Percentiles rank a stretch among this genome's conserved stretches.
phyloP scores from a whole-genome alignment of 2,888 invertebrate species.

The Drosophila meridionalis region DNA sequence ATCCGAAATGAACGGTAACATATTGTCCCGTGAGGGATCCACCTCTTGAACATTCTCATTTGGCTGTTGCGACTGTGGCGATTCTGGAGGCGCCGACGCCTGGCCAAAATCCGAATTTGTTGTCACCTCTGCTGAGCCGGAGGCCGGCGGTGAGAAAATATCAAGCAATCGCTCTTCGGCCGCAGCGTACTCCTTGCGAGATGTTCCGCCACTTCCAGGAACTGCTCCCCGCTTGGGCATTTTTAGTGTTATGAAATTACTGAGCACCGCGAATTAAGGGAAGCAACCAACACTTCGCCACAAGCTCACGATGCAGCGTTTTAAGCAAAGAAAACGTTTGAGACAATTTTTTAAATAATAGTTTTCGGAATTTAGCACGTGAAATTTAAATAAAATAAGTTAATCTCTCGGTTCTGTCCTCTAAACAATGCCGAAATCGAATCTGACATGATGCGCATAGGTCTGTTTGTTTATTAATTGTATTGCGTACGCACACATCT shows the following conservation, averaged over 20 bases:
- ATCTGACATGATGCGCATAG: slow-evolving; percentile 58
- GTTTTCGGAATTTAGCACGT: slow-evolving; percentile 68
- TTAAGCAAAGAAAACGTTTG: slow-evolving; percentile 14
- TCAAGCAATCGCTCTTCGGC: slow-evolving; percentile 68
- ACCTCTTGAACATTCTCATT: slow-evolving; percentile 18
- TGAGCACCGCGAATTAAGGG: slow-evolving; percentile 13
- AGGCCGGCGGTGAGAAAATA: slow-evolving; percentile 56
- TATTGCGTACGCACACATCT: slow-evolving; percentile 29
- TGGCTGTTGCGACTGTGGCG: not conserved
- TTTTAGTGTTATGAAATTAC: slow-evolving; percentile 8
- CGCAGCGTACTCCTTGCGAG: slow-evolving; percentile 52
- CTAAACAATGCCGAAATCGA: slow-evolving; percentile 44
- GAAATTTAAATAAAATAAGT: slow-evolving; percentile 66
- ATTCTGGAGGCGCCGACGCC: not conserved
- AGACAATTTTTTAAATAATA: slow-evolving; percentile 29
- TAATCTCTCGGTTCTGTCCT: slow-evolving; percentile 31
- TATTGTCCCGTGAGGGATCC: slow-evolving; percentile 62
- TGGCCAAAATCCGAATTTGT: not conserved
- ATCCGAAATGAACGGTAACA: slow-evolving; percentile 59
- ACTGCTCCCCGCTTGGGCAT: slow-evolving; percentile 36
- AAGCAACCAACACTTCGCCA: slow-evolving; percentile 18
- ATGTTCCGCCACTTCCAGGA: not conserved
- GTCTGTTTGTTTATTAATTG: slow-evolving; percentile 26
- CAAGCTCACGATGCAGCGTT: slow-evolving; percentile 22
- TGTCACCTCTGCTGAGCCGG: not conserved